Evolutionary conservation across 2,888 invertebrate species (phyloP).

Genomic region (Serrognathus titanus): DNA sequence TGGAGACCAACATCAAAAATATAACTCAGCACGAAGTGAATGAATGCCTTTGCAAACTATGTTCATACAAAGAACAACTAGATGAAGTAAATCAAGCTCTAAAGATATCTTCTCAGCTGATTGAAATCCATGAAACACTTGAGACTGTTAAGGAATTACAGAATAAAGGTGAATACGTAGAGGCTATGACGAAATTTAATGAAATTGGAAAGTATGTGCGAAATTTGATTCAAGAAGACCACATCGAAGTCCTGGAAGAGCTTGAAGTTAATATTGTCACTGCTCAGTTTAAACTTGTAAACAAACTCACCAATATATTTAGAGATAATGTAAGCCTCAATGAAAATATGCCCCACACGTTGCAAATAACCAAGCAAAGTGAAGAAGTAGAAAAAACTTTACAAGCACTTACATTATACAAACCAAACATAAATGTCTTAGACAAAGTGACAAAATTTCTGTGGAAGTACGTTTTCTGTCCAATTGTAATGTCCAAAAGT

Average conservation of each 20-base stretch:
- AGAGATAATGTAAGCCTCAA: slow-evolving; percentile 50
- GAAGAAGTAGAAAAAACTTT: slow-evolving; percentile 49
- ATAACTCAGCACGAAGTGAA: slow-evolving; percentile 60
- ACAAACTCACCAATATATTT: slow-evolving; percentile 53
- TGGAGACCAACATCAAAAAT: slow-evolving; percentile 59
- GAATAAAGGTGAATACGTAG: slow-evolving; percentile 39
- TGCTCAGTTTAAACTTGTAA: slow-evolving; percentile 40
- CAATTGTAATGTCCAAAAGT: slow-evolving; percentile 55
- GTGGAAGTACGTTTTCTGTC: slow-evolving; percentile 55
- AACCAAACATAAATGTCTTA: slow-evolving; percentile 47
- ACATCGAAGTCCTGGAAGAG: slow-evolving; percentile 10
- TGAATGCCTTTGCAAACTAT: slow-evolving; percentile 60
- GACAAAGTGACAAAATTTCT: slow-evolving; percentile 58
- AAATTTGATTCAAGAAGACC: slow-evolving; percentile 45
- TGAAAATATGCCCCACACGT: slow-evolving; percentile 22
- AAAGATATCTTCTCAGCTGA: slow-evolving; percentile 48
- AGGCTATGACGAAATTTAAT: slow-evolving; percentile 54
- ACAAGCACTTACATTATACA: slow-evolving; percentile 34
- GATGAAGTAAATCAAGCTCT: slow-evolving; percentile 58
- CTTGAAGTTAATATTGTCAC: background rate
- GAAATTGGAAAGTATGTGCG: slow-evolving; percentile 51
- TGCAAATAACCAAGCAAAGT: slow-evolving; percentile 43
- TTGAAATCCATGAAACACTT: slow-evolving; percentile 46
- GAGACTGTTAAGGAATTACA: slow-evolving; percentile 41
- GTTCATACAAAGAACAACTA: slow-evolving; percentile 54